These are phyloP conservation scores for Junonia oenone DNA, from an alignment of 2,888 invertebrate species.

Conservation along the genomic window DNA sequence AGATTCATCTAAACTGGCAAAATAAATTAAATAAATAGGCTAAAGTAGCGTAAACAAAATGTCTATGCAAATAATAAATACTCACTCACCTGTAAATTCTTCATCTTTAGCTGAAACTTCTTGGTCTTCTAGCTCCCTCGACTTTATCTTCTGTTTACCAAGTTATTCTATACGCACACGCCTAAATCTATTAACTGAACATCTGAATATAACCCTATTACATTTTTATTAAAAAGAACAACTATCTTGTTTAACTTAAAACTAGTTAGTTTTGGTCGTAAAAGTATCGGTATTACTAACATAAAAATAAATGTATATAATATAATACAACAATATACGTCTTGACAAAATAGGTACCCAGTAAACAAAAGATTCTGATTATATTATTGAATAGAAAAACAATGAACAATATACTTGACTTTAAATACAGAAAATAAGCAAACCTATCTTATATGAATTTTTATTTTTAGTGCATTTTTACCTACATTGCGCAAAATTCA, in stretches of 20 bases:
- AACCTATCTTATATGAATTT: slow-evolving; percentile 36
- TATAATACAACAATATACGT: slow-evolving; percentile 29
- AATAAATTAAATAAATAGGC: background rate
- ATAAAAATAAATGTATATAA: slow-evolving; percentile 3
- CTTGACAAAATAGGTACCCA: slow-evolving; percentile 49
- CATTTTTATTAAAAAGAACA: background rate
- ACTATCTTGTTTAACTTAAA: background rate
- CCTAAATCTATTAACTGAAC: background rate
- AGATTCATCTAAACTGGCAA: background rate
- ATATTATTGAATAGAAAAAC: slow-evolving; percentile 35
- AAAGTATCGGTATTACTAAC: background rate
- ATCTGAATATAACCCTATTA: background rate
- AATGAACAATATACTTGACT: slow-evolving; percentile 38
- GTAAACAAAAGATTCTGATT: slow-evolving; percentile 24
- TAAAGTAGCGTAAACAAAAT: background rate
- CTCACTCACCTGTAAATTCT: background rate
- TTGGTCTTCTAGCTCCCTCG: background rate
- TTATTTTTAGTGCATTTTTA: slow-evolving; percentile 43
- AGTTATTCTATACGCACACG: background rate
- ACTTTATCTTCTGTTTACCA: background rate
- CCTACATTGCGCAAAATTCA: slow-evolving; percentile 72
- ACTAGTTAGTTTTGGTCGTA: background rate
- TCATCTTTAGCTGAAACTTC: background rate
- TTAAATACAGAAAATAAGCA: slow-evolving; percentile 30
- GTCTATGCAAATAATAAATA: background rate